Evolutionary conservation across 2,113 vertebrate genomes (phyloP), one percentile per base, ranked within the genome.

Genomic region (Onychorhynchus coronatus): DNA sequence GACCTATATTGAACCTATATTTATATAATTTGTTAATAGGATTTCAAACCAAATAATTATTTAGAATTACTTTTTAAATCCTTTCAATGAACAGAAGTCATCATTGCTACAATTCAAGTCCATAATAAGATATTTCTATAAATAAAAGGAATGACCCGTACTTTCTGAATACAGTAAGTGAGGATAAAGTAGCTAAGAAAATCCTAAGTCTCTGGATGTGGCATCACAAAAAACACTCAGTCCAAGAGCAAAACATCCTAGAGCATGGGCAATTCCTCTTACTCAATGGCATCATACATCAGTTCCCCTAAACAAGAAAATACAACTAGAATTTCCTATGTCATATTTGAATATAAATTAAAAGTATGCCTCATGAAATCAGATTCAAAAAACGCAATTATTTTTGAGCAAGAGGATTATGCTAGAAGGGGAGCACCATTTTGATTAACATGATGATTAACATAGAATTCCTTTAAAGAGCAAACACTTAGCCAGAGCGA

Each of bases 221-320:
- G 61, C 16, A 77, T 46, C 10, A 81, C 6, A 55, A 24, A 68
- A 68, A 80, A 19, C 21, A 55, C 9, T 79, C 33, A 35, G 9
- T 61, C 8, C 1, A 8, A 59, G 33, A 76, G 9, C 14, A 91
- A 31, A 76, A 42, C 21, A 47, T 15, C 6, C 6, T 0, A 0
- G 8, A 81, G 49, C 18, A 42, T 2, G 5, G 31, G 33, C 8
- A 59, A 71, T 18, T 82, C n/a, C 39, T 79, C 16, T 30, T 65
- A 47, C 14, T 42, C 23, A 65, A 11, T 33, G 42, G 18, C 35
- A 71, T 53, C 27, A 70, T 28, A 41, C 11, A 53, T 41, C 17
- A 62, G 9, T 41, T 72, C 42, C 71, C 15, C 75, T n/a, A 82
- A 62, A 35, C 12, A 88, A 79, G 25, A 81, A 74, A 82, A 92